Conservation (phyloP, 2,888 invertebrate species). For the Netelia inedita region DNA sequence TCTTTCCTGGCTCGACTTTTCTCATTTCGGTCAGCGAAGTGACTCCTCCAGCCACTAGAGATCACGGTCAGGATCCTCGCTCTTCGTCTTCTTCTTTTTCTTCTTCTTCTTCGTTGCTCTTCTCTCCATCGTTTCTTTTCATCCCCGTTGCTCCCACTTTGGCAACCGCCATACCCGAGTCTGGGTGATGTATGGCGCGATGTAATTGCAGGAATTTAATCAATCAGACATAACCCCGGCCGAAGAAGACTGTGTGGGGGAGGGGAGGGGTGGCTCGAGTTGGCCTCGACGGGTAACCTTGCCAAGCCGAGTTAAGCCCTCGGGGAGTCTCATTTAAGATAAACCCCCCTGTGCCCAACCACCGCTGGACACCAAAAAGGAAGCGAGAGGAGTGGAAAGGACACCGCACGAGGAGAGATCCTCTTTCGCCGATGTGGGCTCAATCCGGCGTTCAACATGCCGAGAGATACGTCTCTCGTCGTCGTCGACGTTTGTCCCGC, state of each 20-base stretch:
- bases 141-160: conserved; percentile 30
- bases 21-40: conserved; percentile 44
- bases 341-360: conserved; percentile 69
- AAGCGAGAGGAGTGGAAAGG: conserved; percentile 64
- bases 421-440: conserved; percentile 32
- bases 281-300: conserved; percentile 70
- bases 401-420: conserved; percentile 41
- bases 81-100: conserved; percentile 46
- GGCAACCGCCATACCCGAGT: background rate
- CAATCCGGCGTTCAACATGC: conserved; percentile 51
- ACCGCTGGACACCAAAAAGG: conserved; percentile 36
- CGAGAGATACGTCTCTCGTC: conserved; percentile 51
- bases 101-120: conserved; percentile 15
- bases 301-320: conserved; percentile 79
- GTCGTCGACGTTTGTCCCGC: conserved; percentile 53
- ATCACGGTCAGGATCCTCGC: conserved; percentile 46
- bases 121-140: conserved; percentile 15
- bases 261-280: conserved; percentile 58
- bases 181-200: conserved; percentile 80
- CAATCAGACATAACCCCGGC: conserved; percentile 81
- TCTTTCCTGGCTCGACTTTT: conserved; percentile 8
- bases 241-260: conserved; percentile 63
- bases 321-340: conserved; percentile 80
- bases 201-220: conserved; percentile 84
- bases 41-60: conserved; percentile 19